Evolutionary conservation across 2,888 invertebrate species (phyloP).

Genomic region (Rhagophthalmus giganteus): DNA sequence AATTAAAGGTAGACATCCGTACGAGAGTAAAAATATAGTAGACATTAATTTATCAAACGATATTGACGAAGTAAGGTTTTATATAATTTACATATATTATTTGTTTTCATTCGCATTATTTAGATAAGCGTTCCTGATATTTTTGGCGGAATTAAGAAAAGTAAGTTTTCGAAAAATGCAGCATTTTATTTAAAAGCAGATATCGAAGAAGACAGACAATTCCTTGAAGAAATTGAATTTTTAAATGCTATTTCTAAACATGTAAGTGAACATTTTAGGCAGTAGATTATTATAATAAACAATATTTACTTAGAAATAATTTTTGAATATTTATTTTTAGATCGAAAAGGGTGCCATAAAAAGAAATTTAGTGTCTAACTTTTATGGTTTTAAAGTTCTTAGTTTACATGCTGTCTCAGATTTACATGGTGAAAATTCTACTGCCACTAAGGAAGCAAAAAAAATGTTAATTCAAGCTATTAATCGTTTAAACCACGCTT

Average conservation of each 20-base stretch:
- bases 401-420: conserved; percentile 67
- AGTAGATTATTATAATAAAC: too few relatives aligned
- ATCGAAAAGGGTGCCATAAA: conserved; percentile 56
- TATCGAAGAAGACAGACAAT: conserved; percentile 64
- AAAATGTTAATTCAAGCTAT: conserved; percentile 62
- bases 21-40: conserved; percentile 63
- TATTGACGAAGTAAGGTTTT: conserved; percentile 63
- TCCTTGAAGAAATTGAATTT: conserved; percentile 64
- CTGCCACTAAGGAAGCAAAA: conserved; percentile 67
- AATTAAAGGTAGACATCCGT: conserved; percentile 64
- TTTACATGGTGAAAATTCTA: conserved; percentile 67
- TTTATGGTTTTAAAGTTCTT: conserved; percentile 67
- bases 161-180: conserved; percentile 41
- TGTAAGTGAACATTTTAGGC: conserved; percentile 50
- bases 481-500: conserved; percentile 59
- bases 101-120: conserved; percentile 5
- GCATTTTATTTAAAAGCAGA: conserved; percentile 45
- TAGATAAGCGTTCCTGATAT: conserved; percentile 54
- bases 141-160: conserved; percentile 45
- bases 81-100: neutral
- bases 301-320: too few relatives aligned
- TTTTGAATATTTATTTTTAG: conserved; percentile 46
- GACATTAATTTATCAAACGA: conserved; percentile 67
- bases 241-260: conserved; percentile 62
- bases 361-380: conserved; percentile 64